Conservation (phyloP, 2,888 invertebrate species). For the Pollenia amentaria region DNA sequence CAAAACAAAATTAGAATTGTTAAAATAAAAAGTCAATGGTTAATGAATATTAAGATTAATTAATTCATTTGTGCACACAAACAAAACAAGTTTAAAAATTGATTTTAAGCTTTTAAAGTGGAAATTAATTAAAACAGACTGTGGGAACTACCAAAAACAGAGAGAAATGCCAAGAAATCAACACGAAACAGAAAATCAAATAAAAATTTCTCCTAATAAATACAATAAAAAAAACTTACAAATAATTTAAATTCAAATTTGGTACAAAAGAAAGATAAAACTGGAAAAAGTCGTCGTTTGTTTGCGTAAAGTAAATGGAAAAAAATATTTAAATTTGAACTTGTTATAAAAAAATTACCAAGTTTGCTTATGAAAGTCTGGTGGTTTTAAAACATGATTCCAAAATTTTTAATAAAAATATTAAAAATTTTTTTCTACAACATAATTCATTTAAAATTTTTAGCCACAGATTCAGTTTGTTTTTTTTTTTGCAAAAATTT, state of each 20-base stretch:
- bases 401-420: not conserved
- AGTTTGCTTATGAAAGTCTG: constrained; percentile 4
- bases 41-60: constrained; percentile 23
- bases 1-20: not conserved
- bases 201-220: constrained; percentile 12
- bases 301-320: not conserved
- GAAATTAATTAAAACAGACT: constrained; percentile 43
- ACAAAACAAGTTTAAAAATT: constrained; percentile 16
- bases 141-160: constrained; percentile 40
- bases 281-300: not conserved
- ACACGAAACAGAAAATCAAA: not conserved
- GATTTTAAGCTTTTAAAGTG: constrained; percentile 11
- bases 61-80: not conserved
- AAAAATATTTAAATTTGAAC: constrained; percentile 2
- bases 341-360: not conserved
- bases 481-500: no score
- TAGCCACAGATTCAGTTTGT: not conserved
- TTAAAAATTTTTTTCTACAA: not conserved
- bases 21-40: not conserved
- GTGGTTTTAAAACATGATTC: not conserved
- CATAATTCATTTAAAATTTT: no score
- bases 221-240: not conserved
- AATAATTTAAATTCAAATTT: not conserved
- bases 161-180: not conserved
- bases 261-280: not conserved